These are phyloP conservation scores for Mamestra configurata DNA, from an alignment of 1,140 invertebrate genomes.

Conservation along the genomic window DNA sequence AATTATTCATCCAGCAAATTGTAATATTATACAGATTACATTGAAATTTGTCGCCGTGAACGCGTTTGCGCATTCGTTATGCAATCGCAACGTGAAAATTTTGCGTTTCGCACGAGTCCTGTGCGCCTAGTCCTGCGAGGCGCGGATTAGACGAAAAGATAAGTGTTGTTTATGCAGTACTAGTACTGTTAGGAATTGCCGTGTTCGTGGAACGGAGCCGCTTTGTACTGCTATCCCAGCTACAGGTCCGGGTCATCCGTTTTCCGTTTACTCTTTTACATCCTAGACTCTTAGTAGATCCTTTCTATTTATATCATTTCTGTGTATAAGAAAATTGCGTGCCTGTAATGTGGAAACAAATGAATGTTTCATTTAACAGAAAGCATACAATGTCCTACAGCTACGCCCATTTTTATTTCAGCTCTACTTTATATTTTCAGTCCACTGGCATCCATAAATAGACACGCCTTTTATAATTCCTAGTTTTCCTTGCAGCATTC, in stretches of 20 bases:
- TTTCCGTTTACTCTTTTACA: neutral
- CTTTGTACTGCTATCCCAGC: neutral
- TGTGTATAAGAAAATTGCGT: too few relatives aligned
- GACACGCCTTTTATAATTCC: too few relatives aligned
- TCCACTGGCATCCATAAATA: too few relatives aligned
- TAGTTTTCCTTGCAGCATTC: too few relatives aligned
- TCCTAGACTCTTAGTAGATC: neutral
- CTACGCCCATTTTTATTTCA: too few relatives aligned
- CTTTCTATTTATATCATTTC: too few relatives aligned
- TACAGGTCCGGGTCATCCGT: neutral
- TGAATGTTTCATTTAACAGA: too few relatives aligned
- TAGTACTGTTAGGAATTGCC: constrained; percentile 10
- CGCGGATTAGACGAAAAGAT: constrained; percentile 39
- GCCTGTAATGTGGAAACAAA: too few relatives aligned
- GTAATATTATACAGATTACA: constrained; percentile 83
- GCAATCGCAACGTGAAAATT: constrained; percentile 57
- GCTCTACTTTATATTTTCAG: too few relatives aligned
- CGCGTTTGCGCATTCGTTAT: constrained; percentile 63
- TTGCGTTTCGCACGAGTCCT: constrained; percentile 47
- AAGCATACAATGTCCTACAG: too few relatives aligned
- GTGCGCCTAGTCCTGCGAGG: neutral
- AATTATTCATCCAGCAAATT: constrained; percentile 83
- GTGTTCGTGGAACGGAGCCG: neutral
- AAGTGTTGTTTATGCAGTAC: neutral
- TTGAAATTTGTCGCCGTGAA: constrained; percentile 71